Conservation (phyloP, 2,797 vertebrate genomes). For the Glyptemys insculpta region DNA sequence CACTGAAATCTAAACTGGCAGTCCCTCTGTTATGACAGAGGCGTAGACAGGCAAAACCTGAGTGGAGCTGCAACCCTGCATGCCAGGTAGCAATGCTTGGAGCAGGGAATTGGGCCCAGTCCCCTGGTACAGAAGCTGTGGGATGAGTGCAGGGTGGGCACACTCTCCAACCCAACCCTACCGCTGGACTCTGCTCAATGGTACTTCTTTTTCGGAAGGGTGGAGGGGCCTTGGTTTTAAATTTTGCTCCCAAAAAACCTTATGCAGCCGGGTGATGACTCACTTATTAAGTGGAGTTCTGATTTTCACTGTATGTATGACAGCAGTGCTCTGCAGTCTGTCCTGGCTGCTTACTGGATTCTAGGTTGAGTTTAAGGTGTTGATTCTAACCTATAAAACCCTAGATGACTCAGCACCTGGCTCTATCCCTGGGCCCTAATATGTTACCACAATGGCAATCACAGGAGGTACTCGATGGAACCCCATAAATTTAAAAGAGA, state of each 20-base stretch:
- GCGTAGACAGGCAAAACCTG: too few relatives aligned
- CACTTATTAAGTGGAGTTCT: background rate
- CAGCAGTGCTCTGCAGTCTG: background rate
- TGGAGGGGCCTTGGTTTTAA: too few relatives aligned
- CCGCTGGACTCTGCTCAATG: background rate
- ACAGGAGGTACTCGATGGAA: background rate
- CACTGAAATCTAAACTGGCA: too few relatives aligned
- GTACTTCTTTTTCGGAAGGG: background rate
- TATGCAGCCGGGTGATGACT: background rate
- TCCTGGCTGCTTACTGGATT: background rate
- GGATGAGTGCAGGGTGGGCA: background rate
- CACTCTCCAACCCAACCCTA: background rate
- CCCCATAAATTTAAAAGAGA: background rate
- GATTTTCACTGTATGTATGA: rapidly evolving
- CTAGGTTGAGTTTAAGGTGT: background rate
- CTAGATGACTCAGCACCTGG: background rate
- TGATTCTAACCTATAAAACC: background rate
- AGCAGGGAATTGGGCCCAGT: too few relatives aligned
- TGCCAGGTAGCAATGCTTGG: too few relatives aligned
- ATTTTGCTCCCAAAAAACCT: too few relatives aligned
- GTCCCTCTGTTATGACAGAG: too few relatives aligned
- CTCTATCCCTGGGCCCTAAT: rapidly evolving
- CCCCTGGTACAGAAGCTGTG: too few relatives aligned
- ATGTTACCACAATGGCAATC: background rate
- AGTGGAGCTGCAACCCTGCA: too few relatives aligned